phyloP scores from a whole-genome alignment of 2,797 vertebrate species.

The Merluccius polli region DNA sequence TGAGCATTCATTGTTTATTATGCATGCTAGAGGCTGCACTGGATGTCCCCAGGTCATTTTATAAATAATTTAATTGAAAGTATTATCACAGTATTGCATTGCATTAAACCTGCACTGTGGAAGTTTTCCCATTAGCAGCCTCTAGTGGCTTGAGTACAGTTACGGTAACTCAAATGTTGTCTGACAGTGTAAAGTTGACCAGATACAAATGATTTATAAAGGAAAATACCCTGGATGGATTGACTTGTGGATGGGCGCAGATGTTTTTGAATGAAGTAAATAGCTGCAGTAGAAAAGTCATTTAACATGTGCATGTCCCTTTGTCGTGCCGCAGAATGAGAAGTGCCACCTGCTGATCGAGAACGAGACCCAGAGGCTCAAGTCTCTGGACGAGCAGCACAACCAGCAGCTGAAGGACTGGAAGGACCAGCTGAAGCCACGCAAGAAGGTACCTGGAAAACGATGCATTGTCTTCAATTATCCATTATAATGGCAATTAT shows the following conservation, averaged over 20 bases:
- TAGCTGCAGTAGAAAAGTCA: background rate
- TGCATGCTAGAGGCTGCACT: background rate
- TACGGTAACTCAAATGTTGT: background rate
- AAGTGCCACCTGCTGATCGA: slow-evolving; percentile 94
- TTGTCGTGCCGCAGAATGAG: slow-evolving; percentile 79
- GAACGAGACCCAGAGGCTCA: slow-evolving; percentile 91
- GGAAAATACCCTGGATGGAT: background rate
- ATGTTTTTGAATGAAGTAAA: background rate
- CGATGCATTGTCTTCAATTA: too few relatives aligned
- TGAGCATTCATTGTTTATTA: background rate
- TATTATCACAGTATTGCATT: background rate
- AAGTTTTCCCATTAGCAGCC: background rate
- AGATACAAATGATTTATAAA: background rate
- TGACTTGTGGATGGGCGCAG: background rate
- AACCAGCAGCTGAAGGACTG: slow-evolving; percentile 87
- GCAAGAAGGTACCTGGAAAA: slow-evolving; percentile 80
- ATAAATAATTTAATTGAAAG: too few relatives aligned
- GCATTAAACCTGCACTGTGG: background rate
- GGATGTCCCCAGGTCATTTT: background rate
- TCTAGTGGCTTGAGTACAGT: background rate
- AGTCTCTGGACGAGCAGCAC: slow-evolving; percentile 86
- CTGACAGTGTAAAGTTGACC: background rate
- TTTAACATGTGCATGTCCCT: background rate
- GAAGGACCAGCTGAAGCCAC: slow-evolving; percentile 85
- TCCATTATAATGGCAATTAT: too few relatives aligned